Evolutionary conservation across 2,797 vertebrate genomes (phyloP).

Genomic region (Discoglossus pictus): DNA sequence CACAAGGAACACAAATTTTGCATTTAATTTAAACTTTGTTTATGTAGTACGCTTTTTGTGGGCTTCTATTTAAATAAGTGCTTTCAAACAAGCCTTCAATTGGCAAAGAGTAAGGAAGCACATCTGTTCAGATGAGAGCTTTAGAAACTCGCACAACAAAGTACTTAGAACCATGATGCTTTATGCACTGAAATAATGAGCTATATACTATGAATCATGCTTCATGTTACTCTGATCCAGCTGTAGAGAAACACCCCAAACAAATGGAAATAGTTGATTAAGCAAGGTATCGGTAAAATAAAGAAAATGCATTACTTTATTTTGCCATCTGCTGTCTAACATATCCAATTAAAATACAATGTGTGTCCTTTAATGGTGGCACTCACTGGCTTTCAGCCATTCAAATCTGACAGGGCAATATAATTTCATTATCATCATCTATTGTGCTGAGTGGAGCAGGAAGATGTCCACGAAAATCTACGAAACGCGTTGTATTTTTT

Average conservation of each 20-base stretch:
- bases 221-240: conserved; percentile 28
- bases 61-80: conserved; percentile 32
- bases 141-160: conserved; percentile 34
- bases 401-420: conserved; percentile 57
- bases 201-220: conserved; percentile 25
- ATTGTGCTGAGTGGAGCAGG: conserved; percentile 54
- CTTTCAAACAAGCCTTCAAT: conserved; percentile 40
- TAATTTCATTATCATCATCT: conserved; percentile 59
- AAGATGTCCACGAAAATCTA: conserved; percentile 53
- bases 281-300: conserved; percentile 55
- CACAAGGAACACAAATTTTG: neutral
- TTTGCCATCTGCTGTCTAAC: conserved; percentile 58
- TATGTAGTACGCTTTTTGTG: conserved; percentile 3
- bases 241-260: conserved; percentile 49
- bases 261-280: conserved; percentile 59
- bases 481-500: conserved; percentile 1
- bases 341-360: conserved; percentile 45
- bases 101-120: conserved; percentile 28
- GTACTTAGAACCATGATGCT: conserved; percentile 31
- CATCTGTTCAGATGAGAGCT: conserved; percentile 42
- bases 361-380: conserved; percentile 55
- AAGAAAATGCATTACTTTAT: conserved; percentile 54
- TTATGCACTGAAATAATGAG: conserved; percentile 49
- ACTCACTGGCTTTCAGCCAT: conserved; percentile 58
- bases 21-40: conserved; percentile 8